Evolutionary conservation across 1,140 invertebrate genomes (phyloP).

Genomic region (Leguminivora glycinivorella): DNA sequence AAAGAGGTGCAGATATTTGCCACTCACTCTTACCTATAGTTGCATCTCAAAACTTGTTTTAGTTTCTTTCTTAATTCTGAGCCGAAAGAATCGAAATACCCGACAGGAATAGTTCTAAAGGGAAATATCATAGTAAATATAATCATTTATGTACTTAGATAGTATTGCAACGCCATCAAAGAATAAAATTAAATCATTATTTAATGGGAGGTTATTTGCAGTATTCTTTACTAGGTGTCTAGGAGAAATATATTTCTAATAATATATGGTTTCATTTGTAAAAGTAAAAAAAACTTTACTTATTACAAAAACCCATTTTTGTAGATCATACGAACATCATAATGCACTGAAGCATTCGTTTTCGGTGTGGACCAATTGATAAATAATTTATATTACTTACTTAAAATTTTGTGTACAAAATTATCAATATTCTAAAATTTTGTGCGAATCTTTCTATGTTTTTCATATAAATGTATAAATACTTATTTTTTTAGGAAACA

Average conservation of each 20-base stretch:
- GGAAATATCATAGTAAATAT: no score
- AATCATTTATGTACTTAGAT: no score
- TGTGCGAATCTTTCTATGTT: not conserved
- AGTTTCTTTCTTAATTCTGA: no score
- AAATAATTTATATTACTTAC: not conserved
- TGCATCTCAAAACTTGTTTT: no score
- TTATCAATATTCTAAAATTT: not conserved
- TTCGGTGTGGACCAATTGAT: constrained; percentile 29
- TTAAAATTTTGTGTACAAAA: constrained; percentile 5
- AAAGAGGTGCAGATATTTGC: no score
- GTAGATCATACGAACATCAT: not conserved
- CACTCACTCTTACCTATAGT: no score
- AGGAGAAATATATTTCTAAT: no score
- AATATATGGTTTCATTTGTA: not conserved
- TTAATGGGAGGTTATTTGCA: no score
- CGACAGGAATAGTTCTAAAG: no score
- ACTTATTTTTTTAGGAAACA: constrained; percentile 10
- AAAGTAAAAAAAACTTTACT: not conserved
- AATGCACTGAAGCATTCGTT: constrained; percentile 18
- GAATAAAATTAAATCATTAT: not conserved
- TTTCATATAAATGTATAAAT: constrained; percentile 7
- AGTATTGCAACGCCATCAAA: not conserved
- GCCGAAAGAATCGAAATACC: no score
- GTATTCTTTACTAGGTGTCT: no score
- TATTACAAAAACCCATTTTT: not conserved